Percentiles rank a stretch among this genome's conserved stretches.
Conservation (phyloP, 37 sponge, comb jelly and placozoan species). For the Halichondria panicea region DNA sequence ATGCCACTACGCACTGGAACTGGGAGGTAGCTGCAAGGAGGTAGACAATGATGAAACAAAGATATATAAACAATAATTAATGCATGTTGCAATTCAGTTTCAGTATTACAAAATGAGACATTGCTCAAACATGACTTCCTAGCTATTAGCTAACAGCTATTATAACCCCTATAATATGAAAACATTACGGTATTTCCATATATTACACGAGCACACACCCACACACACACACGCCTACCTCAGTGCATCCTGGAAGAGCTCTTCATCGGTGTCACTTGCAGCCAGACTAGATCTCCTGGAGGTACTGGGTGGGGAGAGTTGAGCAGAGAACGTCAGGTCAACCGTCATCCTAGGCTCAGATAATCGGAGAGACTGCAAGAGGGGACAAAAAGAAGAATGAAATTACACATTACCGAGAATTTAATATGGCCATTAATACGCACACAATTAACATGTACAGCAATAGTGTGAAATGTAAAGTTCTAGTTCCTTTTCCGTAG, state of each 20-base stretch:
- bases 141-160: no score
- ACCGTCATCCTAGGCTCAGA: neutral
- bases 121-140: no score
- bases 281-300: neutral
- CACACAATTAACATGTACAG: neutral
- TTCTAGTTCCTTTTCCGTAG: neutral
- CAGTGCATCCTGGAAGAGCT: neutral
- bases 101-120: no score
- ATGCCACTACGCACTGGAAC: no score
- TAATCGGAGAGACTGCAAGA: neutral
- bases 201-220: no score
- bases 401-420: neutral
- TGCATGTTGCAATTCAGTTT: no score
- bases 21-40: neutral
- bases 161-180: no score
- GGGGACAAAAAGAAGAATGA: neutral
- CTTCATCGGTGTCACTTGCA: conserved; percentile 1
- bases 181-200: no score
- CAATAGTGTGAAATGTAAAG: neutral
- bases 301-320: neutral
- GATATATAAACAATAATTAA: no score
- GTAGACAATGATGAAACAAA: neutral
- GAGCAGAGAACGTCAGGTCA: neutral
- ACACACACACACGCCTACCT: no score
- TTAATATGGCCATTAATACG: neutral